A percentile compares a stretch with the other conserved stretches of the same genome.
Conservation (phyloP, 2,113 vertebrate genomes). For the Zosterops hypoxanthus region DNA sequence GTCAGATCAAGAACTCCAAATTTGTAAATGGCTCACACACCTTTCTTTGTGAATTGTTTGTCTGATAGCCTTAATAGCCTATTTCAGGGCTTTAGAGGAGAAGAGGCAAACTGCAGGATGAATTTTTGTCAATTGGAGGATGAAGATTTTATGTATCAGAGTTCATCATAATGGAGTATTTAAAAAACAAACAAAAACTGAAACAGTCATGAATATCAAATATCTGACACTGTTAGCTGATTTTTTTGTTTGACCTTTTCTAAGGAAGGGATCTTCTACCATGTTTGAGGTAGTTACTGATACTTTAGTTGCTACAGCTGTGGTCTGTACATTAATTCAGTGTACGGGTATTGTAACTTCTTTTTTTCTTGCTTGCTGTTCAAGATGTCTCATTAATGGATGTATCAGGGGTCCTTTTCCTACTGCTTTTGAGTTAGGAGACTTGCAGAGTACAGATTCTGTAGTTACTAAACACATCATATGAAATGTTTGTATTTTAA, state of each 20-base stretch:
- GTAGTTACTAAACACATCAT: neutral
- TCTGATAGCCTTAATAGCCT: neutral
- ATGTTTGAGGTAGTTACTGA: neutral
- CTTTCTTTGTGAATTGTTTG: neutral
- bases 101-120: neutral
- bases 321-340: neutral
- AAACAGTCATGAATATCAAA: neutral
- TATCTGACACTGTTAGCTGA: neutral
- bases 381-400: neutral
- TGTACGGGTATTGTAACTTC: accelerated
- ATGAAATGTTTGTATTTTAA: neutral
- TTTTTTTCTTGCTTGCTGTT: neutral
- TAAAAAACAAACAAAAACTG: neutral
- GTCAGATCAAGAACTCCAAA: neutral
- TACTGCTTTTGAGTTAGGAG: neutral
- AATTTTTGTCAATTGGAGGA: neutral
- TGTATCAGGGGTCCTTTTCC: neutral
- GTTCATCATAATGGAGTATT: neutral
- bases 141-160: neutral
- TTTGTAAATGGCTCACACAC: accelerated
- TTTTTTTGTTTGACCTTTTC: neutral
- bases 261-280: neutral
- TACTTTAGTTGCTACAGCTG: neutral
- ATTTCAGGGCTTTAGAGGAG: neutral
- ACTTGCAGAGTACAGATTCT: neutral